Conservation (phyloP, 1,140 invertebrate genomes). For the Eubasilissa regina region DNA sequence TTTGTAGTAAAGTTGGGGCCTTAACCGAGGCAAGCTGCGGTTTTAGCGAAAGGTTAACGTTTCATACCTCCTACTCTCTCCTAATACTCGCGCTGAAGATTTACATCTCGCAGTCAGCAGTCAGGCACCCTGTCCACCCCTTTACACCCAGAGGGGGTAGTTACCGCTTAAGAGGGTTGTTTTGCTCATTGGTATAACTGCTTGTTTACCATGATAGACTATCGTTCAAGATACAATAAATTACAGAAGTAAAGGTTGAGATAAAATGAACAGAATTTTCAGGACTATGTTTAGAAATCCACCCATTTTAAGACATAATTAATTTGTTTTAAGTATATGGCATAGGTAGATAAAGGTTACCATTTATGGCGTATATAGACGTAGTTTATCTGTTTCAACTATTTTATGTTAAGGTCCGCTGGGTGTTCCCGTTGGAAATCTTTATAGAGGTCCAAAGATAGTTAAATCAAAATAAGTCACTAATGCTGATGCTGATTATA, state of each 20-base stretch:
- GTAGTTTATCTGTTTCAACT: too few relatives aligned
- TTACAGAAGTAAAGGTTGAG: background rate
- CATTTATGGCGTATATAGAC: too few relatives aligned
- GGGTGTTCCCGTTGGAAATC: too few relatives aligned
- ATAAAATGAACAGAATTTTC: too few relatives aligned
- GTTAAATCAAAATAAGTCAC: too few relatives aligned
- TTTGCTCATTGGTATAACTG: conserved; percentile 54
- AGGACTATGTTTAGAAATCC: too few relatives aligned
- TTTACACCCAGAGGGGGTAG: background rate
- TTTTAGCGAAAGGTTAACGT: conserved; percentile 59
- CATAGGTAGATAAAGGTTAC: too few relatives aligned
- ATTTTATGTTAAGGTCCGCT: too few relatives aligned
- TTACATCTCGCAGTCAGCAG: conserved; percentile 57
- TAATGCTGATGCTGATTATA: too few relatives aligned
- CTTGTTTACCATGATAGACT: conserved; percentile 47
- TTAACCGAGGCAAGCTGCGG: conserved; percentile 51
- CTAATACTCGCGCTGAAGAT: conserved; percentile 49
- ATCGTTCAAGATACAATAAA: conserved; percentile 20
- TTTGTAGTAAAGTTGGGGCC: background rate
- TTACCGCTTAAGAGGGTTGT: conserved; percentile 38
- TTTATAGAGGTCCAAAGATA: too few relatives aligned
- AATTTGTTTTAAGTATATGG: too few relatives aligned
- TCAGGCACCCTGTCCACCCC: background rate
- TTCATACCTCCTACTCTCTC: conserved; percentile 56
- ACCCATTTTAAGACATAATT: too few relatives aligned